These are phyloP conservation scores for Falcaria lacertinaria DNA, from an alignment of 2,888 invertebrate species.

Conservation along the genomic window DNA sequence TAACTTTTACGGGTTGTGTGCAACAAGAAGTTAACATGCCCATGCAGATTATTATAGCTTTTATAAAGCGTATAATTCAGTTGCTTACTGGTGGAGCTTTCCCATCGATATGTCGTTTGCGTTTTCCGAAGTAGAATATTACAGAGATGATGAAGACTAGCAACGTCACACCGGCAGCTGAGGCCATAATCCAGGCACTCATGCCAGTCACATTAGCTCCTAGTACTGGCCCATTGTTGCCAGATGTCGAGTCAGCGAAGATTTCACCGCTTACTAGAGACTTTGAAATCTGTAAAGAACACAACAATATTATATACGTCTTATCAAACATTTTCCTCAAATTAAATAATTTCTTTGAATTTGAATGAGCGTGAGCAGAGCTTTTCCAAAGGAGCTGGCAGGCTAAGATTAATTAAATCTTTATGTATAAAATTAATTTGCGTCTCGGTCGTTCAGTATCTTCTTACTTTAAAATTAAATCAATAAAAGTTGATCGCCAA, in stretches of 20 bases:
- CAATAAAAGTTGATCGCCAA: too few species aligned
- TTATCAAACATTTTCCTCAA: too few species aligned
- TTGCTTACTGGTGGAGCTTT: slow-evolving; percentile 65
- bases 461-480: too few species aligned
- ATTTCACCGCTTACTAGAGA: slow-evolving; percentile 42
- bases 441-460: too few species aligned
- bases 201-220: slow-evolving; percentile 37
- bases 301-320: neutral
- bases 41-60: slow-evolving; percentile 1
- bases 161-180: slow-evolving; percentile 48
- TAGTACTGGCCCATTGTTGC: slow-evolving; percentile 35
- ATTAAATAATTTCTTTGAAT: too few species aligned
- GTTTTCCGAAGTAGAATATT: slow-evolving; percentile 55
- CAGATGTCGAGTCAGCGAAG: slow-evolving; percentile 38
- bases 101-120: slow-evolving; percentile 57
- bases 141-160: slow-evolving; percentile 42
- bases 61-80: neutral
- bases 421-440: too few species aligned
- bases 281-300: slow-evolving; percentile 44
- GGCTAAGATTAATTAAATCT: too few species aligned
- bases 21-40: slow-evolving; percentile 15
- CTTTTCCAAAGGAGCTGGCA: too few species aligned
- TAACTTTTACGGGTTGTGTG: slow-evolving; percentile 20
- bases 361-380: too few species aligned
- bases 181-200: slow-evolving; percentile 38